Evolutionary conservation across 2,888 invertebrate species (phyloP).

Genomic region (Eurois occulta): DNA sequence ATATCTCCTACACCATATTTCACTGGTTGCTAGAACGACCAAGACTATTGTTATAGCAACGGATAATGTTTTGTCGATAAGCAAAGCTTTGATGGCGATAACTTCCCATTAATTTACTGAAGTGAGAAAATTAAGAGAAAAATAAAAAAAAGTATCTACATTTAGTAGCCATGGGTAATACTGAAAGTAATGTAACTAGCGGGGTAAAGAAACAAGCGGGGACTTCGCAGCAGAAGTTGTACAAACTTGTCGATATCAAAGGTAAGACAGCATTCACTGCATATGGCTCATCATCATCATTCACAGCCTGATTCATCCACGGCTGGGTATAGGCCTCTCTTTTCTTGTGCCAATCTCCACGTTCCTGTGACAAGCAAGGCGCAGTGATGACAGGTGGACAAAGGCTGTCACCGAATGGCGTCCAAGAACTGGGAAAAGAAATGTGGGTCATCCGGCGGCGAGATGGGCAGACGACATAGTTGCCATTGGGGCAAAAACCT

Average conservation of each 20-base stretch:
- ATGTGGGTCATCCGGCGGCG: no score
- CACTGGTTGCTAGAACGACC: background rate
- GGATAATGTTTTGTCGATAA: slow-evolving; percentile 51
- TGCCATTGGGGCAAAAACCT: no score
- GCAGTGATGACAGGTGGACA: no score
- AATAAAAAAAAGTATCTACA: background rate
- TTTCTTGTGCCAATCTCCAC: no score
- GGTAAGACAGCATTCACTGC: slow-evolving; percentile 86
- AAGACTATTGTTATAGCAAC: slow-evolving; percentile 51
- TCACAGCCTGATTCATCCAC: no score
- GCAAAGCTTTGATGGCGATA: background rate
- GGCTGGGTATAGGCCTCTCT: no score
- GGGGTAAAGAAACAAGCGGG: slow-evolving; percentile 99
- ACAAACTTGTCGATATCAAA: slow-evolving; percentile 97
- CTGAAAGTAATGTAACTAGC: slow-evolving; percentile 97
- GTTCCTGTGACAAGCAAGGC: no score
- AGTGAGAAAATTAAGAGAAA: background rate
- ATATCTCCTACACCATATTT: background rate
- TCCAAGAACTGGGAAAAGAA: no score
- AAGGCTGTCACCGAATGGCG: no score
- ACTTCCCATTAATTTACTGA: background rate
- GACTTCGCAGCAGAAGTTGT: slow-evolving; percentile 95
- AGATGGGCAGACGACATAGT: no score
- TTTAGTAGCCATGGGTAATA: slow-evolving; percentile 92
- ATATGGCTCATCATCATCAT: background rate